These are phyloP conservation scores for Paedocypris micromegethes DNA, from an alignment of 2,797 vertebrate species.

Conservation along the genomic window DNA sequence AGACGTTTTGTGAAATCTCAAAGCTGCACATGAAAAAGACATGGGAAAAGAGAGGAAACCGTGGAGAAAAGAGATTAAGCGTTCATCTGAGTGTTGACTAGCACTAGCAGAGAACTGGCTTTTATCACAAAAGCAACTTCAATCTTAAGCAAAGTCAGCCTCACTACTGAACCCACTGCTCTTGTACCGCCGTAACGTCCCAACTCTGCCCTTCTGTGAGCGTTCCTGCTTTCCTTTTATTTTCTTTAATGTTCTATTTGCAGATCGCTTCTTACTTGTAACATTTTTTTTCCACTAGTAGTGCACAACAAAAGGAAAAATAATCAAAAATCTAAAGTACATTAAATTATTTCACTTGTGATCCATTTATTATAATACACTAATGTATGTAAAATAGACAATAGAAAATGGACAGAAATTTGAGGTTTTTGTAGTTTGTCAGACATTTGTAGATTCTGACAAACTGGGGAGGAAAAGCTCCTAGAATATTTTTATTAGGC, in stretches of 20 bases:
- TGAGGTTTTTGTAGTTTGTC: too few species aligned
- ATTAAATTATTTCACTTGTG: too few species aligned
- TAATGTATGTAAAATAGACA: too few species aligned
- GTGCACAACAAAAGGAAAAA: background rate
- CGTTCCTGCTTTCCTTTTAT: constrained; percentile 45
- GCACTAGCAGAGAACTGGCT: constrained; percentile 58
- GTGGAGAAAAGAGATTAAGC: constrained; percentile 69
- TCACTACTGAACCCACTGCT: constrained; percentile 62
- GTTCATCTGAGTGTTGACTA: constrained; percentile 65
- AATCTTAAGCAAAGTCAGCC: constrained; percentile 56
- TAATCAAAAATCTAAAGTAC: too few species aligned
- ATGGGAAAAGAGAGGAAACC: constrained; percentile 29
- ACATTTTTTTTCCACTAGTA: too few species aligned
- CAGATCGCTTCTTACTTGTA: constrained; percentile 54
- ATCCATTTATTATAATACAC: too few species aligned
- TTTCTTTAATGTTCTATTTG: constrained; percentile 58
- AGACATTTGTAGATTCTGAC: too few species aligned
- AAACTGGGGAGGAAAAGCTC: too few species aligned
- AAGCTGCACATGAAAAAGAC: constrained; percentile 16
- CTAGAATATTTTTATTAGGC: too few species aligned
- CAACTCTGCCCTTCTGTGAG: constrained; percentile 45
- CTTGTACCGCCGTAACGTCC: constrained; percentile 56
- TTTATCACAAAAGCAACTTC: constrained; percentile 61
- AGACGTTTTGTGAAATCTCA: constrained; percentile 3
- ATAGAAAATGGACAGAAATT: too few species aligned